Percentiles rank a stretch among this genome's conserved stretches.
phyloP scores from a whole-genome alignment of 1,140 invertebrate genomes.

The Cydia strobilella region DNA sequence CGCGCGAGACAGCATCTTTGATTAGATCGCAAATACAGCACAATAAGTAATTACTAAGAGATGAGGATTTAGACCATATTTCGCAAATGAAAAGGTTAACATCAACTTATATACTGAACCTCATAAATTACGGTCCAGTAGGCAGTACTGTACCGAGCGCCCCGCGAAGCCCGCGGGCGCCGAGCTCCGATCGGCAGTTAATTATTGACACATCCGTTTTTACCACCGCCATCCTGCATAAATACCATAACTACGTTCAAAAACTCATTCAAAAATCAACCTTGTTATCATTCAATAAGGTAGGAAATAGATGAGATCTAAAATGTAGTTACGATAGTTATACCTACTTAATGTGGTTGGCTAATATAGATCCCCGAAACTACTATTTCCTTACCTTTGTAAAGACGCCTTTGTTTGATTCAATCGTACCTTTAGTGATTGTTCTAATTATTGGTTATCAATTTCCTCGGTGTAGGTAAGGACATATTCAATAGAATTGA shows the following conservation, averaged over 20 bases:
- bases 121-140: background rate
- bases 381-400: constrained; percentile 74
- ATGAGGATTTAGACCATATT: too few species aligned
- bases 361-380: constrained; percentile 62
- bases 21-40: too few species aligned
- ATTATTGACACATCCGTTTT: constrained; percentile 79
- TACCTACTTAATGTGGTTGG: constrained; percentile 54
- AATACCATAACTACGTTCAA: constrained; percentile 35
- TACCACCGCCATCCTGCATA: constrained; percentile 51
- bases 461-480: constrained; percentile 43
- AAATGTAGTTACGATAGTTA: background rate
- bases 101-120: background rate
- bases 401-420: constrained; percentile 2
- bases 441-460: constrained; percentile 68
- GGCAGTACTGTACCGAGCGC: constrained; percentile 35
- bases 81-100: too few species aligned
- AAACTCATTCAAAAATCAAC: background rate
- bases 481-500: constrained; percentile 5
- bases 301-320: background rate
- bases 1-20: too few species aligned
- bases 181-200: constrained; percentile 68
- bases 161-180: constrained; percentile 66
- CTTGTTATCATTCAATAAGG: background rate
- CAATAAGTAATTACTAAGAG: too few species aligned
- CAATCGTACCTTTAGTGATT: constrained; percentile 39